Evolutionary conservation across 2,888 invertebrate genomes (phyloP), one percentile per base, ranked within the genome.

Genomic region (Alviniconcha strummeri): DNA sequence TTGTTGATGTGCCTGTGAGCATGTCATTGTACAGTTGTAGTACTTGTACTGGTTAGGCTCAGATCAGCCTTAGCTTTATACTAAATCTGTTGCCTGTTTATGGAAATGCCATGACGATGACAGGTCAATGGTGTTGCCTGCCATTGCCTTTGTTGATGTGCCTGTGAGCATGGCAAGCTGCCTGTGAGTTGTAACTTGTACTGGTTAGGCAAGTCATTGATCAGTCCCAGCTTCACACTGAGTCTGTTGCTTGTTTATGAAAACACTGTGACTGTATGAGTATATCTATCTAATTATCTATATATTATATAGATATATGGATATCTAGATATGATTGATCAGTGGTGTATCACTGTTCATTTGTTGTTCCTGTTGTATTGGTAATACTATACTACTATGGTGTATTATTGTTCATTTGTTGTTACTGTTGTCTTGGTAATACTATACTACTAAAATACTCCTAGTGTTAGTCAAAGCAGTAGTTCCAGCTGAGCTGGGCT

Each of bases 1-100:
- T 86, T 19, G 64, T 64, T 64, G 83, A 84, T 76, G 83, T 86
- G 13, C 69, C 80, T 81, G 86, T 86, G 52, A 85, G 75, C 13
- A 17, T 55, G 72, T 71, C 5, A 56, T 9, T 4, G 36, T 52
- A 2, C 3, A 36, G 36, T 36, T 36, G 36, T 36, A 36, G 36
- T 36, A 36, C 36, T 36, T 36, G 13, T 74, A 8, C 54, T 5
- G 8, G 11, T 74, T 36, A 52, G 74, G 52, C 2, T 74, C 8
- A 4, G 4, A 52, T 13, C 11, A 9, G 6, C 52, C 11, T 36
- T 74, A 15, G 5, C 52, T 54, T 36, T 36, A 36, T 36, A 36
- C 36, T 36, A 9, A 5, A 9, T 8, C 64, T n/a, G 9, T 36
- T 74, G 74, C 71, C 17, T 36, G 54, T 74, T 36, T 52, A 9